Percentiles rank a stretch among this genome's conserved stretches.
Evolutionary conservation across 2,888 invertebrate species (phyloP).

Genomic region (Cheilosia vulpina): DNA sequence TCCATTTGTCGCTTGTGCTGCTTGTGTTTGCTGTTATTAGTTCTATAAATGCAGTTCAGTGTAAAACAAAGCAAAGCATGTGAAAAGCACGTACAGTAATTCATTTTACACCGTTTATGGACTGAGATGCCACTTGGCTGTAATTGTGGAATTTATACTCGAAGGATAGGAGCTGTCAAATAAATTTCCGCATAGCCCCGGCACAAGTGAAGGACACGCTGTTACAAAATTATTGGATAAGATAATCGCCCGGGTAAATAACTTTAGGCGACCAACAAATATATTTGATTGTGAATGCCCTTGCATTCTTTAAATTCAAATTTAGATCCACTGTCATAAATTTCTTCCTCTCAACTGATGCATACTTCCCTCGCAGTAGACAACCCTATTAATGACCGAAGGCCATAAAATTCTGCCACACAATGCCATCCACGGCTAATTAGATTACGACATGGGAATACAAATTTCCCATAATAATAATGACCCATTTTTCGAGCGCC

Average conservation of each 20-base stretch:
- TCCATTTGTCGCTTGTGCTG: constrained; percentile 5
- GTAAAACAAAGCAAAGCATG: constrained; percentile 5
- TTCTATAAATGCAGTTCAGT: constrained; percentile 10
- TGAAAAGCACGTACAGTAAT: background rate
- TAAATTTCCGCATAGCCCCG: background rate
- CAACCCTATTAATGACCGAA: too few relatives aligned
- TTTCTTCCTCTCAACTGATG: too few relatives aligned
- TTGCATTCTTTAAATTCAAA: too few relatives aligned
- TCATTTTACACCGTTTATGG: constrained; percentile 37
- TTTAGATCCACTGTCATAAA: too few relatives aligned
- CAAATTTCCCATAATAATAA: background rate
- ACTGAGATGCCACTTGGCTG: constrained; percentile 9
- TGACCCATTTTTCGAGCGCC: background rate
- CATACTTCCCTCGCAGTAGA: too few relatives aligned
- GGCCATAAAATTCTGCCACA: too few relatives aligned
- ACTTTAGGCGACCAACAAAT: too few relatives aligned
- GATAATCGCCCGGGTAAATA: too few relatives aligned
- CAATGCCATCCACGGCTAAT: background rate
- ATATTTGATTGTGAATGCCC: too few relatives aligned
- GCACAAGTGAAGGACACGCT: background rate
- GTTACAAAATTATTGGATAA: too few relatives aligned
- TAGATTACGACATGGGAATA: constrained; percentile 1
- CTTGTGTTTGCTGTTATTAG: constrained; percentile 15
- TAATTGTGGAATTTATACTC: constrained; percentile 27
- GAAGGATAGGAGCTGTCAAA: constrained; percentile 1